These are phyloP conservation scores for Orcinus orca DNA, from an alignment of 2,113 vertebrate species.

Conservation along the genomic window DNA sequence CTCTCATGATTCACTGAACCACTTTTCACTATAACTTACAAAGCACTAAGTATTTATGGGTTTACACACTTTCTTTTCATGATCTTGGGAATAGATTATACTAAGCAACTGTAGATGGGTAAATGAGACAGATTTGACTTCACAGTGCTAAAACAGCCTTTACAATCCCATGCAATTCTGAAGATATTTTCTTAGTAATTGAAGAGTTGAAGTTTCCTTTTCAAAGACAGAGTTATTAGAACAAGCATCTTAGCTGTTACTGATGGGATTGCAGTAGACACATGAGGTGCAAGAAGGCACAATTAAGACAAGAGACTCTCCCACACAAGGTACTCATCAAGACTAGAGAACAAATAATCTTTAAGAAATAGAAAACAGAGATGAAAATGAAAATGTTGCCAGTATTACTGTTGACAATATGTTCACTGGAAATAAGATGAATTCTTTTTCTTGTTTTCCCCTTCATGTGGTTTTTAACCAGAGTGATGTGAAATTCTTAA, in stretches of 20 bases:
- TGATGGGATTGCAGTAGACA: not conserved
- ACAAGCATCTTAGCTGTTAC: not conserved
- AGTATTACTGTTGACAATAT: not conserved
- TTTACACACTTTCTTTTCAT: not conserved
- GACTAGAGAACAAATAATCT: not conserved
- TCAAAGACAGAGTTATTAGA: not conserved
- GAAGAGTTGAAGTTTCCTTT: conserved; percentile 10
- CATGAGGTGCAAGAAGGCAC: not conserved
- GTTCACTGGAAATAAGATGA: not conserved
- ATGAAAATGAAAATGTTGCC: not conserved
- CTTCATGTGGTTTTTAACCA: not conserved
- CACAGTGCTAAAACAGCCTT: not conserved
- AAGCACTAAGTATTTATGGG: not conserved
- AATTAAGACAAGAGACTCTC: not conserved
- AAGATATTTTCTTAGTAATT: conserved; percentile 11
- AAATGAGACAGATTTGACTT: not conserved
- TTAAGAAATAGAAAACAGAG: not conserved
- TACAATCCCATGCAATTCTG: not conserved
- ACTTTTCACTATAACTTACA: not conserved
- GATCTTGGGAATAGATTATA: not conserved
- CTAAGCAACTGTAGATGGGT: not conserved
- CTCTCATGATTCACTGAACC: conserved; percentile 42
- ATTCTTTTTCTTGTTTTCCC: not conserved
- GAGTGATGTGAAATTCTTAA: not conserved
- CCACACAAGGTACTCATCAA: not conserved